phyloP scores from a whole-genome alignment of 2,797 vertebrate genomes.

The Notolepis coatsorum region DNA sequence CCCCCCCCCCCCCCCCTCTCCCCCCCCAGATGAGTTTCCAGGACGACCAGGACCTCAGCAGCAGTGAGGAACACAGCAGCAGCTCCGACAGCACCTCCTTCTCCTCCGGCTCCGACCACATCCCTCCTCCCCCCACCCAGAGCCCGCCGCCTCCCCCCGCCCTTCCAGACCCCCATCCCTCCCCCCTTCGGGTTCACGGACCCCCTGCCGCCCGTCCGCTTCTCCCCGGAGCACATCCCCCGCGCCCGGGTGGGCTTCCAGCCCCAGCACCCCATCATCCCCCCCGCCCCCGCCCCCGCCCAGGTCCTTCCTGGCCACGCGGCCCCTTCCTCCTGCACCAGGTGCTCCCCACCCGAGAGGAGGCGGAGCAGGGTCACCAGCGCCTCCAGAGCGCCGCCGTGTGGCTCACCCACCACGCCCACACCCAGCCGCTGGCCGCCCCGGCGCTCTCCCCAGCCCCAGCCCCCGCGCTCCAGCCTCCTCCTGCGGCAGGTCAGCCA shows the following conservation, averaged over 20 bases:
- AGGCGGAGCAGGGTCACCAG: constrained; percentile 40
- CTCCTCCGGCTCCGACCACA: constrained; percentile 92
- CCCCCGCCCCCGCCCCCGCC: constrained; percentile 81
- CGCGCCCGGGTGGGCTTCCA: constrained; percentile 77
- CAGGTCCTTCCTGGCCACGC: constrained; percentile 74
- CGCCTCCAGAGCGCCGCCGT: constrained; percentile 65
- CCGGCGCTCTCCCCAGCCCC: constrained; percentile 52
- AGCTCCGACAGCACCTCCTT: constrained; percentile 92
- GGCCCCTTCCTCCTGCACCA: constrained; percentile 76
- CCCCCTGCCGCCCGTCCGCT: constrained; percentile 75
- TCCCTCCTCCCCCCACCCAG: constrained; percentile 89
- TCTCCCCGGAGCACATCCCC: constrained; percentile 75
- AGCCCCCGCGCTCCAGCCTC: constrained; percentile 58
- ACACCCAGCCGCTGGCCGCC: constrained; percentile 45
- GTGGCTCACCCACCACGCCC: constrained; percentile 50
- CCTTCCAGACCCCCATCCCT: constrained; percentile 85
- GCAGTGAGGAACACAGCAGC: constrained; percentile 91
- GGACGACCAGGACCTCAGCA: constrained; percentile 89
- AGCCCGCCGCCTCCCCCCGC: constrained; percentile 90
- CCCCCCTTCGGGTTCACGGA: constrained; percentile 87
- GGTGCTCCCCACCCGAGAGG: constrained; percentile 59
- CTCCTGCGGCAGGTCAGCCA: constrained; percentile 79
- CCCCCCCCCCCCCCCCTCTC: too few species aligned
- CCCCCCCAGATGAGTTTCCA: constrained; percentile 94
- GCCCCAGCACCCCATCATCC: constrained; percentile 84